phyloP scores from a whole-genome alignment of 2,113 vertebrate species.

The Brachirus orientalis region DNA sequence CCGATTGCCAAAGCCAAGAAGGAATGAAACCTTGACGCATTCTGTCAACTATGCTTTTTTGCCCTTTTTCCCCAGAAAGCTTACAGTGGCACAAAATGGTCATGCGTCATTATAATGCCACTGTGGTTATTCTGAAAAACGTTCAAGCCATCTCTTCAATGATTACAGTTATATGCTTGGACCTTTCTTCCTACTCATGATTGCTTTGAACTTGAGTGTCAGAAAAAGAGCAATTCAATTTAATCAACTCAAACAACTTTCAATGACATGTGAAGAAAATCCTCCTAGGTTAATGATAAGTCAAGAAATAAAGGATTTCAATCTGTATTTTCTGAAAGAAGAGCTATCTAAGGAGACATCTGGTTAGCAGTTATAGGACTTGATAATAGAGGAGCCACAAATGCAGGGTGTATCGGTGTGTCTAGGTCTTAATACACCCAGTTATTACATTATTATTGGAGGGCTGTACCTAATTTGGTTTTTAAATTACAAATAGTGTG shows the following conservation, averaged over 20 bases:
- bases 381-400: conserved; percentile 53
- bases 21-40: conserved; percentile 40
- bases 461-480: no score
- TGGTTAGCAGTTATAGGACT: conserved; percentile 67
- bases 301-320: conserved; percentile 32
- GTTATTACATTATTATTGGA: conserved; percentile 29
- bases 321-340: conserved; percentile 33
- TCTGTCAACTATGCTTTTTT: not conserved
- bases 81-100: conserved; percentile 28
- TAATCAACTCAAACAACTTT: conserved; percentile 46
- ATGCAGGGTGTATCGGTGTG: conserved; percentile 39
- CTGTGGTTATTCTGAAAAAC: conserved; percentile 25
- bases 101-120: conserved; percentile 35
- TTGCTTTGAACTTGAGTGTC: conserved; percentile 57
- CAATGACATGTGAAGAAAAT: conserved; percentile 44
- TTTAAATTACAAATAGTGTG: no score
- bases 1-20: conserved; percentile 48
- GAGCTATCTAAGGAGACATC: conserved; percentile 51
- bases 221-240: conserved; percentile 61
- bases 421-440: conserved; percentile 31
- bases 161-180: no score
- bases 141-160: no score
- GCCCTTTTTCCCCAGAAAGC: not conserved
- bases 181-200: conserved; percentile 18
- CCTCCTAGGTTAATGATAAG: conserved; percentile 56